Base-by-base conservation (phyloP, 1,140 invertebrate species). In the Campodea augens region DNA sequence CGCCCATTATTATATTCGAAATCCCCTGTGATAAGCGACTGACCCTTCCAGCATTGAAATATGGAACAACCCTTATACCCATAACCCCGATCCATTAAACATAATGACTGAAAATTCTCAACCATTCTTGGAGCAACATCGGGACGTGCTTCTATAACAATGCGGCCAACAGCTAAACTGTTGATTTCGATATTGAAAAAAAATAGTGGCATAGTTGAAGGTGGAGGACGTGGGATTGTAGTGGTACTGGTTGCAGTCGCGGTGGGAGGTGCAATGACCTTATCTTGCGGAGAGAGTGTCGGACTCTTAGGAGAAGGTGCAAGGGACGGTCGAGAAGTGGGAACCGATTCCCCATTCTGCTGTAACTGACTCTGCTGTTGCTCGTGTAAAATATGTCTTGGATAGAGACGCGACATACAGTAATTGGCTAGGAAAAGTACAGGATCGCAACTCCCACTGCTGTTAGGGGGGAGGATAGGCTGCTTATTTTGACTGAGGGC, bases 51-150 rank as follows among this genome's bases (percentile, higher is more conserved):
- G 53, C 80, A 82, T 54, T 84, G 80, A 57, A 84, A 84, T 47
- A 85, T 74, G 41, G 71, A 65, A 58, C 81, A 85, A 12, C 80
- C 79, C 48, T 78, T 78, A 55, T 83, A 85, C 22, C 80, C 77
- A 44, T 78, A 70, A 10, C 82, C 82, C 19, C 74, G 68, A 52
- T 86, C 81, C 2, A 84, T 81, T 0, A 78, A 82, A 10, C 80
- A 73, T 2, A 93, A 63, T 1, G 77, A 69, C 47, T 75, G 71
- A 61, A 92, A 93, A 61, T 93, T 93, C 57, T 85, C 81, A 20
- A 81, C 78, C 72, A 92, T 93, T 56, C 79, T 85, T 3, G 89
- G 89, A 2, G 85, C 85, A 4, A 77, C 74, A 60, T 91, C 81
- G 5, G 75, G 75, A 50, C 81, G 73, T 5, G 89, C 75, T 66